Evolutionary conservation across 2,797 vertebrate species (phyloP).

Genomic region (Emys orbicularis): DNA sequence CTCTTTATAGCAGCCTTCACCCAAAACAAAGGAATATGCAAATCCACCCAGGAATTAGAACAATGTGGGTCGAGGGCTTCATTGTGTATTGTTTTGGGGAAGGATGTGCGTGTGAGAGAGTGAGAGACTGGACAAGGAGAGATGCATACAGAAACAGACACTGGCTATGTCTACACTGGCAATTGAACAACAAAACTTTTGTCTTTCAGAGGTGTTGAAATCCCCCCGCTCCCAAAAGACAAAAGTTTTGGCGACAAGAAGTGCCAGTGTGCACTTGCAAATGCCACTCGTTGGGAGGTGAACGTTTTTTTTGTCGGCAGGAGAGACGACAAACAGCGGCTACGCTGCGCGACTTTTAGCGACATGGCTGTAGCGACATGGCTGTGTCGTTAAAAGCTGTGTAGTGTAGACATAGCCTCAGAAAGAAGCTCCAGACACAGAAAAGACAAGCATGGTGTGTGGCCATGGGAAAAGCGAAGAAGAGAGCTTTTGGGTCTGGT

Average conservation of each 20-base stretch:
- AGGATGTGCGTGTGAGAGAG: neutral
- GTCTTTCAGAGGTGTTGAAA: too few species aligned
- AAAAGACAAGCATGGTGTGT: neutral
- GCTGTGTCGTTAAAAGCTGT: too few species aligned
- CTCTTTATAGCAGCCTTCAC: neutral
- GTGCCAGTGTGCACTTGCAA: too few species aligned
- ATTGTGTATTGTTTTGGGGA: neutral
- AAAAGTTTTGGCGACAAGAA: too few species aligned
- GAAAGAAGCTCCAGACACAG: neutral
- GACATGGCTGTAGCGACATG: too few species aligned
- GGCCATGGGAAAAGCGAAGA: neutral
- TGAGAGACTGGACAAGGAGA: neutral
- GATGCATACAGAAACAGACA: neutral
- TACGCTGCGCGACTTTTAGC: too few species aligned
- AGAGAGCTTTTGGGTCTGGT: neutral
- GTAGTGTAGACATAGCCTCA: neutral
- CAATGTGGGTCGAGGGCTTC: neutral
- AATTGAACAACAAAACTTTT: too few species aligned
- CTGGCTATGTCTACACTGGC: too few species aligned
- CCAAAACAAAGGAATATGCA: neutral
- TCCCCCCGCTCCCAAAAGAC: too few species aligned
- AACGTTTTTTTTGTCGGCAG: too few species aligned
- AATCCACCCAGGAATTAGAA: neutral
- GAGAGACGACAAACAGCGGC: too few species aligned
- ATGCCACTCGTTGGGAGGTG: too few species aligned